A percentile compares a stretch with the other conserved stretches of the same genome.
phyloP scores from a whole-genome alignment of 2,797 vertebrate species.

The Pseudomugil gertrudae region DNA sequence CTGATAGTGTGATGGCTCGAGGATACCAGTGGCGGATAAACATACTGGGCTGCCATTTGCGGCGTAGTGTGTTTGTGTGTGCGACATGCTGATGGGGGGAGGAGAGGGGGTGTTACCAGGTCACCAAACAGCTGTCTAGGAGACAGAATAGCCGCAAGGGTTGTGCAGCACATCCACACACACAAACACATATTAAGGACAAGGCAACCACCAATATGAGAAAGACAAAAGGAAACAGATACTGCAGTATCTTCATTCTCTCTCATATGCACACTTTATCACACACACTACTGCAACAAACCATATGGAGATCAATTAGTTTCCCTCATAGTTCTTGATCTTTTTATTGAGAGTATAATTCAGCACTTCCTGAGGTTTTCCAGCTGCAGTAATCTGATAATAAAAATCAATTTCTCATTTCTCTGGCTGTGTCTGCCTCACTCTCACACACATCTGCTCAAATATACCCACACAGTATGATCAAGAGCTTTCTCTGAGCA shows the following conservation, averaged over 20 bases:
- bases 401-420: conserved; percentile 45
- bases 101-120: conserved; percentile 52
- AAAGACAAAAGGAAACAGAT: conserved; percentile 44
- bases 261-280: neutral
- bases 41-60: conserved; percentile 34
- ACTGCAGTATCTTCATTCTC: neutral
- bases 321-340: conserved; percentile 32
- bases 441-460: neutral
- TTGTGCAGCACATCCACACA: conserved; percentile 18
- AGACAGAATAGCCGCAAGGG: conserved; percentile 58
- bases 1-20: conserved; percentile 42
- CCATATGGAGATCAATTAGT: conserved; percentile 37
- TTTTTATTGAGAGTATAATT: conserved; percentile 31
- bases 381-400: conserved; percentile 24
- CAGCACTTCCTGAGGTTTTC: conserved; percentile 29
- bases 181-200: conserved; percentile 4
- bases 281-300: conserved; percentile 13
- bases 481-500: neutral
- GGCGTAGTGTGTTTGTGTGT: conserved; percentile 14
- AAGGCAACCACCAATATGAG: conserved; percentile 31
- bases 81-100: conserved; percentile 28
- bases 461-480: neutral
- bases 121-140: conserved; percentile 74
- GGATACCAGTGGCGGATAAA: conserved; percentile 42
- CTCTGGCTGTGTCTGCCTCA: neutral